These are phyloP conservation scores for Lepidochitona cinerea DNA, from an alignment of 2,888 invertebrate genomes.

Conservation along the genomic window DNA sequence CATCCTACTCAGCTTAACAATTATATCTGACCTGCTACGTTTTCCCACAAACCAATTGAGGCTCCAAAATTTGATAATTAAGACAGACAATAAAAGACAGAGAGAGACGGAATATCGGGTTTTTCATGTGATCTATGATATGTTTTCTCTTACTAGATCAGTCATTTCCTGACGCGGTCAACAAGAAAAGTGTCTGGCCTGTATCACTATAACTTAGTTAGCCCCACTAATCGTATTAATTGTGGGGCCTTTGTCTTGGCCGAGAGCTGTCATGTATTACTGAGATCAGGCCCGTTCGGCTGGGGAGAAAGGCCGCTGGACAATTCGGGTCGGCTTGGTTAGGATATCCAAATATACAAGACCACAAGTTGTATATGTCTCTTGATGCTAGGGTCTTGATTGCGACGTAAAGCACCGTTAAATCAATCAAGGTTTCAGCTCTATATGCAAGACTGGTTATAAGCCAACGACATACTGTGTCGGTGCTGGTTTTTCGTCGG, in stretches of 20 bases:
- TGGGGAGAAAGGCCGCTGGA: too few species aligned
- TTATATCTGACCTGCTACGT: background rate
- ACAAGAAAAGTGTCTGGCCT: background rate
- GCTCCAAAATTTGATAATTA: conserved; percentile 3
- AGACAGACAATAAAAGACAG: background rate
- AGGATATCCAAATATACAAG: too few species aligned
- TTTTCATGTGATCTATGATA: background rate
- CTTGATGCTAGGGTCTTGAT: too few species aligned
- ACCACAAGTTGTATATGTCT: too few species aligned
- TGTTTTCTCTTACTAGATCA: background rate
- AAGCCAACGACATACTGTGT: too few species aligned
- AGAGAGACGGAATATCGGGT: background rate
- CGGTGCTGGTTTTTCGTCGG: too few species aligned
- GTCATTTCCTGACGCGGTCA: background rate
- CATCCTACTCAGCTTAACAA: background rate
- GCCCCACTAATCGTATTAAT: background rate
- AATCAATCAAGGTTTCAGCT: too few species aligned
- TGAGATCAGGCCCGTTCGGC: background rate
- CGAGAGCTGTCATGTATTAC: conserved; percentile 1
- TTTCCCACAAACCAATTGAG: background rate
- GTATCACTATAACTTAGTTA: background rate
- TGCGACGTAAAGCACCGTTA: too few species aligned
- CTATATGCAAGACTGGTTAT: too few species aligned
- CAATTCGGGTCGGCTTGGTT: too few species aligned
- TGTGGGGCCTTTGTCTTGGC: conserved; percentile 3